Conservation (phyloP, 2,113 vertebrate genomes). For the Neotoma lepida region DNA sequence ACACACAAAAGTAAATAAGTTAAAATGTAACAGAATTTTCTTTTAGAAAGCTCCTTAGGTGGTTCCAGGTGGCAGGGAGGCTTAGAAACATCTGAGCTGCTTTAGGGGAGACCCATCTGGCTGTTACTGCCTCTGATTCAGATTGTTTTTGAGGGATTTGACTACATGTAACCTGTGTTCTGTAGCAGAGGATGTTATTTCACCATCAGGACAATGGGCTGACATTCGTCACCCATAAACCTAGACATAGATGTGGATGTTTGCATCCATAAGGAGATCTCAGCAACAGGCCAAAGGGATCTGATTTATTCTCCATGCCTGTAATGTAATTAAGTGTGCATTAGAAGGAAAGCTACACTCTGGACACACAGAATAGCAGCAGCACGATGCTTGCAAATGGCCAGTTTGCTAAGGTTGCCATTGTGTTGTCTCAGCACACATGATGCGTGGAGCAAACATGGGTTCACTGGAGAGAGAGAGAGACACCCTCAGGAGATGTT, state of each 20-base stretch:
- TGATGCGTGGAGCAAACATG: neutral
- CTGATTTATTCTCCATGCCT: slow-evolving; percentile 24
- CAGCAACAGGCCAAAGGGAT: neutral
- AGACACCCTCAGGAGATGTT: neutral
- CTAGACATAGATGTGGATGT: slow-evolving; percentile 23
- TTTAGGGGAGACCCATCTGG: neutral
- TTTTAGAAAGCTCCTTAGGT: neutral
- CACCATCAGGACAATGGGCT: slow-evolving; percentile 24
- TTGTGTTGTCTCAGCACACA: neutral
- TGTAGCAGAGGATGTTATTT: slow-evolving; percentile 13
- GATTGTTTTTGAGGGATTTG: slow-evolving; percentile 10
- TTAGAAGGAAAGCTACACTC: slow-evolving; percentile 27
- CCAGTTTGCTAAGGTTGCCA: neutral
- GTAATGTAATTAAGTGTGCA: slow-evolving; percentile 21
- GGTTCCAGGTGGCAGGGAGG: neutral
- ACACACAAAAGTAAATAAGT: neutral
- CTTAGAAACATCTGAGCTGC: neutral
- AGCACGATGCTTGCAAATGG: slow-evolving; percentile 12
- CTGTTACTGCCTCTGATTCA: neutral
- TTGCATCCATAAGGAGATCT: slow-evolving; percentile 31
- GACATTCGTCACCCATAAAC: slow-evolving; percentile 70
- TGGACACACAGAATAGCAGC: slow-evolving; percentile 1
- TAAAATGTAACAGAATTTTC: neutral
- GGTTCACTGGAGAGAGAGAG: slow-evolving; percentile 25
- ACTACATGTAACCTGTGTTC: slow-evolving; percentile 19